Conservation (phyloP, 2,888 invertebrate genomes). For the Parnassius smintheus region DNA sequence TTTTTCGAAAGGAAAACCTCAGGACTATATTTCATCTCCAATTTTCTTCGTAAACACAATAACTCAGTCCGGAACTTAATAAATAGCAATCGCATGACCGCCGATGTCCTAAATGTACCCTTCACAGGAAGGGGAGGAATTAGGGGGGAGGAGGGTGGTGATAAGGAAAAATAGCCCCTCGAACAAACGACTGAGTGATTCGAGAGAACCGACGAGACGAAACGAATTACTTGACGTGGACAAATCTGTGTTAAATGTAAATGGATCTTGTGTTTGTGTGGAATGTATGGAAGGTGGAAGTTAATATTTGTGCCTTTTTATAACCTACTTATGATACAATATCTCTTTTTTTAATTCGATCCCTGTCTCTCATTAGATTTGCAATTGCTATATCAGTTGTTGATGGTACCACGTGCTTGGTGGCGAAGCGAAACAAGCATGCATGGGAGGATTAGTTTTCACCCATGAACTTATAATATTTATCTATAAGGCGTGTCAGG, state of each 20-base stretch:
- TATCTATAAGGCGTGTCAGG: too few relatives aligned
- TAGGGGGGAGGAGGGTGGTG: not conserved
- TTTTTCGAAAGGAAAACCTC: not conserved
- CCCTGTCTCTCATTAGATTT: too few relatives aligned
- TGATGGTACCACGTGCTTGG: too few relatives aligned
- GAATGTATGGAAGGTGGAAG: too few relatives aligned
- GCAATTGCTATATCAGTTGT: too few relatives aligned
- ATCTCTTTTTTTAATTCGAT: too few relatives aligned
- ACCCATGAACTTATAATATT: too few relatives aligned
- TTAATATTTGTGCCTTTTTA: too few relatives aligned
- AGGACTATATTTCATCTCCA: slow-evolving; percentile 13
- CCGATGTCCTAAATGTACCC: slow-evolving; percentile 14
- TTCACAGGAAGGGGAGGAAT: not conserved
- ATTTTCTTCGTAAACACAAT: slow-evolving; percentile 21
- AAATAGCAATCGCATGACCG: slow-evolving; percentile 7
- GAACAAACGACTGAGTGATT: slow-evolving; percentile 13
- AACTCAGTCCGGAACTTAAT: slow-evolving; percentile 10
- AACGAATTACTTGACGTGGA: slow-evolving; percentile 18
- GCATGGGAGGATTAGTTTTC: too few relatives aligned
- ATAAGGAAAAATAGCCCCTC: slow-evolving; percentile 1
- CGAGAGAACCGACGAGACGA: slow-evolving; percentile 12
- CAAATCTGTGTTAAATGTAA: slow-evolving; percentile 15
- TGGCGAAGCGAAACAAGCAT: too few relatives aligned
- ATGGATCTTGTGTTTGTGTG: not conserved
- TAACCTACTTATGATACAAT: too few relatives aligned